phyloP scores from a whole-genome alignment of 1,140 invertebrate genomes.

The Steinernema feltiae region DNA sequence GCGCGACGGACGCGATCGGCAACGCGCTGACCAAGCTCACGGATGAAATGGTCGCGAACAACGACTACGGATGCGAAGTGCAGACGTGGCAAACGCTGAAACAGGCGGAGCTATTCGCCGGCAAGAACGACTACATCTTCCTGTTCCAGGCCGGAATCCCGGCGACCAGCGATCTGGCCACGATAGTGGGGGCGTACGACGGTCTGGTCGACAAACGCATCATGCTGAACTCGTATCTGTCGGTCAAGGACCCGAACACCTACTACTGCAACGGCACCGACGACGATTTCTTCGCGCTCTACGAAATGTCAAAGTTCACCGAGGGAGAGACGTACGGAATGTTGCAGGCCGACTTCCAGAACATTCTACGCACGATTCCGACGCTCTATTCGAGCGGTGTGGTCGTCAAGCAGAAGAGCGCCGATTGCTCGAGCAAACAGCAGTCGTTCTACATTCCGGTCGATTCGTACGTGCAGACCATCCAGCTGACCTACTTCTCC shows the following conservation, averaged over 20 bases:
- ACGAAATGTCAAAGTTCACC: background rate
- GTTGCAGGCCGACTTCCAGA: slow-evolving; percentile 16
- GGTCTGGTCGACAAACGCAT: background rate
- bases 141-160: background rate
- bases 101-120: slow-evolving; percentile 8
- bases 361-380: slow-evolving; percentile 26
- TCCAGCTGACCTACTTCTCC: slow-evolving; percentile 18
- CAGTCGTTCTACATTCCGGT: slow-evolving; percentile 32
- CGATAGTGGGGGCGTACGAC: background rate
- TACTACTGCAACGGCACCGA: background rate
- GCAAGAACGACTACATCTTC: slow-evolving; percentile 8
- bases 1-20: background rate
- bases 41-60: background rate
- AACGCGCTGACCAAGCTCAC: slow-evolving; percentile 15
- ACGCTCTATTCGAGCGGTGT: slow-evolving; percentile 27
- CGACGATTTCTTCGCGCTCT: background rate
- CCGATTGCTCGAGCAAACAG: slow-evolving; percentile 16
- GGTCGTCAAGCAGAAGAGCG: slow-evolving; percentile 16
- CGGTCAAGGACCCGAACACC: background rate
- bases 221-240: background rate
- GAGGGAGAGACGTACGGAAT: background rate
- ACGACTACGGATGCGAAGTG: background rate
- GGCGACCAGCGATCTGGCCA: background rate
- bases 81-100: slow-evolving; percentile 27
- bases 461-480: slow-evolving; percentile 34